Evolutionary conservation across 2,888 invertebrate species (phyloP), one percentile per base, ranked within the genome.

Genomic region (Pantelozetes paolii): DNA sequence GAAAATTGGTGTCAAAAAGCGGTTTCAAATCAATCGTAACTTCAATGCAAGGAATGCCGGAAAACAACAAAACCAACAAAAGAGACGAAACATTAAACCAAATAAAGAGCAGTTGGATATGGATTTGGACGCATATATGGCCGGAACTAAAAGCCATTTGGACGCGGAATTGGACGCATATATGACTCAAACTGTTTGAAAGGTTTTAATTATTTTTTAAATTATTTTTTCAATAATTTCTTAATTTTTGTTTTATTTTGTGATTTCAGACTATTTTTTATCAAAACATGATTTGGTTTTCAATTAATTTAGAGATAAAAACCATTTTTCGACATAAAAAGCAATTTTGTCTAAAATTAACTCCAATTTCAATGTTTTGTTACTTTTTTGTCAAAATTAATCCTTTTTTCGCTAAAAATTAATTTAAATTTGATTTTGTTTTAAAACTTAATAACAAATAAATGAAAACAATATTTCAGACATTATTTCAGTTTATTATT

Each of bases 121-220:
- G n/a, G 87, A 90, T 79, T 81, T 89, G 42, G 89, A 89, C 78
- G 86, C 86, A 74, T 89, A 89, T 82, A 89, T 89, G 89, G 85
- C 88, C 3, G 86, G 86, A 78, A 87, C 87, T 30, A 87, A 86
- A 79, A 82, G 83, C 0, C 83, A 83, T 0, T 82, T 87, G 0
- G 87, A 88, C 80, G 81, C 82, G n/a, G 85, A 87, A 76, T 80
- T 88, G 0, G 87, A 87, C 57, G 80, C 81, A 0, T 88, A 87
- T 79, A 88, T 85, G 84, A 81, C 81, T n/a, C 80, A 82, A 72
- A 85, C 85, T 1, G 36, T 30, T 36, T 64, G 36, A 48, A 26
- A 57, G n/a, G 8, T 50, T 50, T 50, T 50, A n/a, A 50, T n/a
- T 50, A n/a, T 36, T 8, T 8, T 36, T 36, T 36, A 36, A n/a